These are phyloP conservation scores for Leptinotarsa lineolata DNA, from an alignment of 1,140 invertebrate genomes.

Conservation along the genomic window DNA sequence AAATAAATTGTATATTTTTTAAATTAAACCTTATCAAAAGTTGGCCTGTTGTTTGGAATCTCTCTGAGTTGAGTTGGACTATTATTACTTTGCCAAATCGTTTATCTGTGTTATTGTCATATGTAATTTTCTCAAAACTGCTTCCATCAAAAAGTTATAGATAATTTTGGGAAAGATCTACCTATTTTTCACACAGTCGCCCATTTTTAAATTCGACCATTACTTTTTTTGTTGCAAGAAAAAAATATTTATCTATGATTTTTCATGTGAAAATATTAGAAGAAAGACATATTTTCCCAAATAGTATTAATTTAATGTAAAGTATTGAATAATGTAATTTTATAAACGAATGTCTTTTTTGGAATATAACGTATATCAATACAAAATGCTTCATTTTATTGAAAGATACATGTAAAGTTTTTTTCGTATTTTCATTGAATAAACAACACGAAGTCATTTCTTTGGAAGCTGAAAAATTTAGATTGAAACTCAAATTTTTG, in stretches of 20 bases:
- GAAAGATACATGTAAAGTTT: no score
- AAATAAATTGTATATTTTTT: no score
- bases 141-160: not conserved
- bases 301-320: conserved; percentile 4
- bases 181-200: not conserved
- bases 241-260: not conserved
- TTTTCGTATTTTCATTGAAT: no score
- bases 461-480: no score
- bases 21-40: no score
- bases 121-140: not conserved
- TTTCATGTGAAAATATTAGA: not conserved
- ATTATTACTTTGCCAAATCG: not conserved
- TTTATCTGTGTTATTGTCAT: not conserved
- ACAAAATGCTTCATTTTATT: not conserved
- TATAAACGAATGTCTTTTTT: conserved; percentile 2
- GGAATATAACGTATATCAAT: not conserved
- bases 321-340: conserved; percentile 9
- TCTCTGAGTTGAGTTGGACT: no score
- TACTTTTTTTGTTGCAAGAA: no score
- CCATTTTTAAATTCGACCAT: no score
- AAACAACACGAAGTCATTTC: no score
- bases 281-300: not conserved
- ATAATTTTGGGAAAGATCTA: conserved; percentile 3
- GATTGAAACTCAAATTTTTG: no score
- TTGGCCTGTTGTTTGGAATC: no score